These are phyloP conservation scores for Pelusios castaneus DNA, from an alignment of 2,113 vertebrate genomes.

Conservation along the genomic window DNA sequence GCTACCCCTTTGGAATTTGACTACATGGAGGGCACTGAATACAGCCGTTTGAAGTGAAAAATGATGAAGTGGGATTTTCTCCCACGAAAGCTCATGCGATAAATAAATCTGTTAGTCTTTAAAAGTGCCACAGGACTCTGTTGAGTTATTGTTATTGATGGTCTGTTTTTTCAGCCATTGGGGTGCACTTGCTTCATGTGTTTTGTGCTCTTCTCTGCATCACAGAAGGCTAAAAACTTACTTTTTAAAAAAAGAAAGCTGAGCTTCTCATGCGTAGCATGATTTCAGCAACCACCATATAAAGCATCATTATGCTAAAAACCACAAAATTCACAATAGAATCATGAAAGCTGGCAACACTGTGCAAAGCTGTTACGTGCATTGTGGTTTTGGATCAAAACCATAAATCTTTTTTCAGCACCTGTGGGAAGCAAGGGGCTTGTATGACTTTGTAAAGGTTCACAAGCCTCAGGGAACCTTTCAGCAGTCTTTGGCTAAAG, in stretches of 20 bases:
- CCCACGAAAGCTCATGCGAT: no score
- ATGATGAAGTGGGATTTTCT: no score
- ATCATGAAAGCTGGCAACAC: background rate
- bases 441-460: background rate
- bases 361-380: background rate
- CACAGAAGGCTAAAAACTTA: background rate
- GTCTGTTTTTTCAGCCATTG: background rate
- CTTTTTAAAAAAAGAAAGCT: background rate
- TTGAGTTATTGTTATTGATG: background rate
- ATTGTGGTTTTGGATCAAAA: background rate
- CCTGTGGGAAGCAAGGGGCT: background rate
- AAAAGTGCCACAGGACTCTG: no score
- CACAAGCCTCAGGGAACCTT: background rate
- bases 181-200: background rate
- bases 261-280: background rate
- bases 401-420: background rate
- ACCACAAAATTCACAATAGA: background rate
- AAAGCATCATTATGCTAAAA: rapidly evolving
- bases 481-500: rapidly evolving
- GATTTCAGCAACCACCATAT: background rate
- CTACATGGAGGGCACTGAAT: no score
- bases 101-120: no score
- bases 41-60: no score
- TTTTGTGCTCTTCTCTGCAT: background rate
- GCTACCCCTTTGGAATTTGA: no score